Percentiles rank a stretch among this genome's conserved stretches.
Evolutionary conservation across 2,888 invertebrate species (phyloP).

Genomic region (Pyrgus malvae): DNA sequence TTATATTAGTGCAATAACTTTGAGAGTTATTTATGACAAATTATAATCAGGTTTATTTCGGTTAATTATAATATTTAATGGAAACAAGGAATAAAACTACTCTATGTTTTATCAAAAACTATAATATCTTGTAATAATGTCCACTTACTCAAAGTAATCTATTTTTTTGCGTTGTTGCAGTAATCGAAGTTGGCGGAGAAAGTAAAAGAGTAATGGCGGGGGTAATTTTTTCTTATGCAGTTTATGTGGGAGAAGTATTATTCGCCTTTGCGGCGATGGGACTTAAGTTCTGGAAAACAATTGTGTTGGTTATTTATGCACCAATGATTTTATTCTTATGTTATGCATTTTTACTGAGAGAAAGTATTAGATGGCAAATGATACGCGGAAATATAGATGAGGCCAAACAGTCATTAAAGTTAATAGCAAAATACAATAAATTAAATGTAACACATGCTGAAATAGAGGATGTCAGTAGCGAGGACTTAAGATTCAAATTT

Average conservation of each 20-base stretch:
- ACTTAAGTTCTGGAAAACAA: constrained; percentile 59
- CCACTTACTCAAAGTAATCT: too few species aligned
- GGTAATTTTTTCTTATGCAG: constrained; percentile 60
- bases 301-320: constrained; percentile 53
- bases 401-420: constrained; percentile 54
- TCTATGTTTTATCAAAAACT: too few species aligned
- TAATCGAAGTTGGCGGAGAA: constrained; percentile 65
- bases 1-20: too few species aligned
- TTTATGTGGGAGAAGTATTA: constrained; percentile 60
- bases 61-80: too few species aligned
- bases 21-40: too few species aligned
- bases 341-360: constrained; percentile 52
- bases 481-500: constrained; percentile 51
- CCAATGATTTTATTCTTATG: constrained; percentile 54
- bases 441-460: constrained; percentile 47
- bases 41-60: too few species aligned
- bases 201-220: constrained; percentile 61
- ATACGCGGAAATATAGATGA: constrained; percentile 53
- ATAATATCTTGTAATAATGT: too few species aligned
- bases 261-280: constrained; percentile 61
- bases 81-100: too few species aligned
- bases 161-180: constrained; percentile 44
- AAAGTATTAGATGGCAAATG: constrained; percentile 67
- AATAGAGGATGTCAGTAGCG: constrained; percentile 50
- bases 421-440: constrained; percentile 53